phyloP scores from a whole-genome alignment of 2,797 vertebrate genomes.

The Coranthus polyacanthus region DNA sequence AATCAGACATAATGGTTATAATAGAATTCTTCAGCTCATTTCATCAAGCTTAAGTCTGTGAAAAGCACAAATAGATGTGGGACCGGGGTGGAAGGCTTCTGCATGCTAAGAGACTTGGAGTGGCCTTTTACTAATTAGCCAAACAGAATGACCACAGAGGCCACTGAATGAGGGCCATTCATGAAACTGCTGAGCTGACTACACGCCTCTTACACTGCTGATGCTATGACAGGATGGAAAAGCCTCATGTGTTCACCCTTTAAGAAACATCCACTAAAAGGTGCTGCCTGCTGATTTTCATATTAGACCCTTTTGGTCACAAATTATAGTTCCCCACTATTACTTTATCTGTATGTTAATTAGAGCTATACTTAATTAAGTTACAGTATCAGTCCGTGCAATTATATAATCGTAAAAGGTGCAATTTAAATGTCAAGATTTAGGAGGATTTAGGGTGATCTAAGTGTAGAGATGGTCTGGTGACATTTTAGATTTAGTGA shows the following conservation, averaged over 20 bases:
- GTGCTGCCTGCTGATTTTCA: neutral
- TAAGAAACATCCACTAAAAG: no score
- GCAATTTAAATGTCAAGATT: no score
- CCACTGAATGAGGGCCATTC: slow-evolving; percentile 76
- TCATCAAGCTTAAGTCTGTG: slow-evolving; percentile 18
- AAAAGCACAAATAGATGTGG: slow-evolving; percentile 55
- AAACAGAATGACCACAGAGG: slow-evolving; percentile 51
- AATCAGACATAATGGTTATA: slow-evolving; percentile 24
- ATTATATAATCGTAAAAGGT: no score
- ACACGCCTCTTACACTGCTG: slow-evolving; percentile 37
- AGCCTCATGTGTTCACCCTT: slow-evolving; percentile 25
- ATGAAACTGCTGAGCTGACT: slow-evolving; percentile 57
- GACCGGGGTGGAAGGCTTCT: slow-evolving; percentile 47
- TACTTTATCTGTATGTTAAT: no score
- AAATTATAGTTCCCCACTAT: no score
- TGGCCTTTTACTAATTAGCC: slow-evolving; percentile 68
- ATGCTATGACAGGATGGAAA: slow-evolving; percentile 45
- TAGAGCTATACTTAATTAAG: no score
- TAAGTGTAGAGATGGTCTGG: no score
- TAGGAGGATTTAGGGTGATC: no score
- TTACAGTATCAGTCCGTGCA: no score
- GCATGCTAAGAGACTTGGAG: slow-evolving; percentile 76
- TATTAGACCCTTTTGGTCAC: no score
- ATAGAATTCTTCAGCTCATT: slow-evolving; percentile 38
- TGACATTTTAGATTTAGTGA: no score